A percentile compares a stretch with the other conserved stretches of the same genome.
phyloP scores from a whole-genome alignment of 2,888 invertebrate species.

The Drosophila eohydei region DNA sequence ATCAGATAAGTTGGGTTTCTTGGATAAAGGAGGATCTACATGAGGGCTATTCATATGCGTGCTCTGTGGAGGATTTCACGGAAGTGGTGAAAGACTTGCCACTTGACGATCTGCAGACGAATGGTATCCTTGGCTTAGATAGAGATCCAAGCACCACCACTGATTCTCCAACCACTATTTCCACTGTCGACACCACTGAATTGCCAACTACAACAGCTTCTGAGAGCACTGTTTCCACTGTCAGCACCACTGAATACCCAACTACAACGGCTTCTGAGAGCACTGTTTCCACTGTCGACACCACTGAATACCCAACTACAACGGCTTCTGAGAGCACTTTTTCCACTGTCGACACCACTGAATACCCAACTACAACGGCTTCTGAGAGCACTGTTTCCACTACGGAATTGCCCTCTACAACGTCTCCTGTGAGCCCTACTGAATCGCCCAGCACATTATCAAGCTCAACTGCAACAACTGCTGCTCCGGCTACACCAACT shows the following conservation, averaged over 20 bases:
- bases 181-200: slow-evolving; percentile 1
- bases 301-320: background rate
- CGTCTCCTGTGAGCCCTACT: slow-evolving; percentile 5
- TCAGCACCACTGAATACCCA: background rate
- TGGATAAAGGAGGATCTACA: slow-evolving; percentile 74
- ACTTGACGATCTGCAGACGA: slow-evolving; percentile 65
- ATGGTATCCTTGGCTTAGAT: slow-evolving; percentile 72
- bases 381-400: slow-evolving; percentile 4
- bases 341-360: background rate
- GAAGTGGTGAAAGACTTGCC: slow-evolving; percentile 72
- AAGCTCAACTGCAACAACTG: slow-evolving; percentile 25
- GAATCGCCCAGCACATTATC: slow-evolving; percentile 18
- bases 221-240: background rate
- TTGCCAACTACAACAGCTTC: slow-evolving; percentile 1
- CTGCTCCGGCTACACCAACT: slow-evolving; percentile 9
- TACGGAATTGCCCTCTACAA: slow-evolving; percentile 4
- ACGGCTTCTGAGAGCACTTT: background rate
- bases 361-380: background rate
- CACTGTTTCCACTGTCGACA: slow-evolving; percentile 4
- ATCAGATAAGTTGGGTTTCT: slow-evolving; percentile 71
- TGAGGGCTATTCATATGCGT: slow-evolving; percentile 80
- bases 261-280: slow-evolving; percentile 1
- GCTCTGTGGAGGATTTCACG: slow-evolving; percentile 76
- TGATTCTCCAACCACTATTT: slow-evolving; percentile 3
- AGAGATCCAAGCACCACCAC: slow-evolving; percentile 22